phyloP scores from a whole-genome alignment of 2,888 invertebrate genomes.

The Euclidia mi region DNA sequence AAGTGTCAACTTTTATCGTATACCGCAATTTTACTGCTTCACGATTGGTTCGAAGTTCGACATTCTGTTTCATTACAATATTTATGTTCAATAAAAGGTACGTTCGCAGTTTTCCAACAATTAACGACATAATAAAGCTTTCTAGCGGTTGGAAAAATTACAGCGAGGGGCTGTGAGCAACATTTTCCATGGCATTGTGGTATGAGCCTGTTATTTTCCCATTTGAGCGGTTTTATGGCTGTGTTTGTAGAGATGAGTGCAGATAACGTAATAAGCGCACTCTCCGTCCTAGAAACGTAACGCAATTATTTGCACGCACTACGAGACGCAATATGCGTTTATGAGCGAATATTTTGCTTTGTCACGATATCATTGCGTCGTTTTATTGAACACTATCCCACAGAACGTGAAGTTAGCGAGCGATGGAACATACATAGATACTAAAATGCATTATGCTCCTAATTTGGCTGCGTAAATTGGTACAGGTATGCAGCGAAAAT shows the following conservation, averaged over 20 bases:
- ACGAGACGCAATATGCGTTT: conserved; percentile 62
- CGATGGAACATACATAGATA: conserved; percentile 30
- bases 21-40: conserved; percentile 41
- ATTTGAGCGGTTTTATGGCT: conserved; percentile 87
- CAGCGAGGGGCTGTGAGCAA: conserved; percentile 62
- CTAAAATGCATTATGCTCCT: conserved; percentile 27
- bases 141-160: conserved; percentile 82
- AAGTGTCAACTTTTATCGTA: conserved; percentile 53
- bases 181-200: conserved; percentile 86
- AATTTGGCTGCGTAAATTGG: conserved; percentile 47
- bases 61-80: conserved; percentile 55
- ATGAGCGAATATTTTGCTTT: conserved; percentile 40
- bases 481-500: conserved; percentile 35
- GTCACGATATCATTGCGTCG: conserved; percentile 39
- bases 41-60: conserved; percentile 58
- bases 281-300: conserved; percentile 85
- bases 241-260: conserved; percentile 79
- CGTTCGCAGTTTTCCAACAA: conserved; percentile 67
- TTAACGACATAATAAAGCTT: conserved; percentile 76
- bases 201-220: conserved; percentile 88
- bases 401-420: conserved; percentile 18
- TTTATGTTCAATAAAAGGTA: conserved; percentile 65
- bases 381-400: conserved; percentile 27
- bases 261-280: conserved; percentile 81
- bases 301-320: conserved; percentile 87